These are phyloP conservation scores for Macrophya annulata DNA, from an alignment of 2,888 invertebrate genomes.

Conservation along the genomic window DNA sequence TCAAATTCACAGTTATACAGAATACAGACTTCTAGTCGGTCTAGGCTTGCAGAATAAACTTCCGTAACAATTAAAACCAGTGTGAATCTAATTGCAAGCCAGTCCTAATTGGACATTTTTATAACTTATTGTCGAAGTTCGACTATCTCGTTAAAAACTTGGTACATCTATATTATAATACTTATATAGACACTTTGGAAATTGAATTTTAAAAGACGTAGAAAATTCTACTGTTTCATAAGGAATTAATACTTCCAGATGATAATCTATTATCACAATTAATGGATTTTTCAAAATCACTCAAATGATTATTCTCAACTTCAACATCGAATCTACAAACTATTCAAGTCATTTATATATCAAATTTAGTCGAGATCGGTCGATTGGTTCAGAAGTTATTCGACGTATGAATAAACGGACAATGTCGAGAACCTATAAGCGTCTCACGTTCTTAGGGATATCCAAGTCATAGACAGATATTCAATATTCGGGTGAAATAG, in stretches of 20 bases:
- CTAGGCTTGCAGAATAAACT: not conserved
- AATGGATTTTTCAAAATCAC: not conserved
- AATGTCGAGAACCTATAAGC: not conserved
- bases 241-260: not conserved
- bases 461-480: not conserved
- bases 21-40: not conserved
- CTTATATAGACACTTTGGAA: not conserved
- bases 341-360: not conserved
- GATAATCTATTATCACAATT: not conserved
- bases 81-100: not conserved
- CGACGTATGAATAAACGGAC: not conserved
- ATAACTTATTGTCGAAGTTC: not conserved
- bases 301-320: not conserved
- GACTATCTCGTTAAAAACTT: not conserved
- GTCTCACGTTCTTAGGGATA: not conserved
- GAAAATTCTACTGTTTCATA: not conserved
- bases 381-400: not conserved
- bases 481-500: not conserved
- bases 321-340: not conserved
- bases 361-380: not conserved
- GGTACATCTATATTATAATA: not conserved
- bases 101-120: not conserved
- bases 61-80: not conserved
- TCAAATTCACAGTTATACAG: not conserved
- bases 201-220: not conserved